Base-by-base conservation (phyloP, 2,797 vertebrate species). In the Sebastes elongatus region DNA sequence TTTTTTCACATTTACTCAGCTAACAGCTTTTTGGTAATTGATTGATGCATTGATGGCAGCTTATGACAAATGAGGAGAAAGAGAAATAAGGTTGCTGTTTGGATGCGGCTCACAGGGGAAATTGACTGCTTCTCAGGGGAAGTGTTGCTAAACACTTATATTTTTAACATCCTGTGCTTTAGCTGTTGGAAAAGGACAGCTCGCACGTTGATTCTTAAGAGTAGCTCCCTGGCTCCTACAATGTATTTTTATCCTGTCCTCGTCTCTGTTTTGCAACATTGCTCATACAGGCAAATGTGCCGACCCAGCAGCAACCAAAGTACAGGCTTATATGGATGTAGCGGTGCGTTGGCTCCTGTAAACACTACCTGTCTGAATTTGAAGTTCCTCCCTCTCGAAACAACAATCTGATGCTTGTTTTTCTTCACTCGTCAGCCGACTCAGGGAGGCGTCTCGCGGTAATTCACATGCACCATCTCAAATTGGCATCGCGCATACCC, bases 291-390 rank as follows among this genome's bases (percentile, higher is more conserved):
- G 27, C 27, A 73, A 81, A 87, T 59, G 4, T 68, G 64, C 38
- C 3, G 1, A 28, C 76, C 55, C 27, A 77, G 55, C 62, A 74
- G 42, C 20, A 67, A 56, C 73, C 32, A 82, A 66, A 85, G 76
- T 75, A 53, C 16, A 72, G 68, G 68, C 25, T 74, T 66, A 60
- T 22, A 11, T 46, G 42, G 64, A 78, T 83, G 64, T 55, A 23
- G 42, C 38, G 33, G 22, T 63, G 56, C 64, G 28, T 69, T 42
- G 25, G 69, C 71, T 71, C 55, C 53, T 75, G 69, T 81, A 83
- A 86, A 84, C 60, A 69, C 75, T 71, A 89, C 85, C 85, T 89
- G 83, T 82, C 82, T 83, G 68, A 72, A 81, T 84, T 7, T 82
- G 69, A 83, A 84, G 60, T 57, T 56, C 70, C 66, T 56, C 57